Conservation (phyloP, 2,113 vertebrate species). For the Acanthisitta chloris region DNA sequence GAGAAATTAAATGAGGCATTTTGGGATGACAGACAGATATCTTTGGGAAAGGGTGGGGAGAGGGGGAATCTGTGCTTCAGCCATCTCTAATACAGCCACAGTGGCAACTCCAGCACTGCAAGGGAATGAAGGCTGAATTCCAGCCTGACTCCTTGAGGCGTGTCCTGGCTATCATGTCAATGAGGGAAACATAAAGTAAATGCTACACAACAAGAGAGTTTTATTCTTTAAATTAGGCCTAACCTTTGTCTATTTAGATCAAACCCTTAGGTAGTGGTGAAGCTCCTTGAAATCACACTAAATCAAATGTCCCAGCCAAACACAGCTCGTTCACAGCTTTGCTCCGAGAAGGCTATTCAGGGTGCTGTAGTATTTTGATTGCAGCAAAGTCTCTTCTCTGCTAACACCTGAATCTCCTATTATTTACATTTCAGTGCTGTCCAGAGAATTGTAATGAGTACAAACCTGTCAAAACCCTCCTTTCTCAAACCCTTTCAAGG, state of each 20-base stretch:
- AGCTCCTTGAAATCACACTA: background rate
- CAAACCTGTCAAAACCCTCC: background rate
- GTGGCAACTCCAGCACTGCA: background rate
- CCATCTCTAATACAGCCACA: background rate
- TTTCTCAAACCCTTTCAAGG: background rate
- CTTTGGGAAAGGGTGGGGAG: background rate
- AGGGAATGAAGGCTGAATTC: background rate
- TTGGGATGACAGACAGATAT: rapidly evolving
- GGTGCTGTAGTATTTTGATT: background rate
- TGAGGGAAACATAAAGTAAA: background rate
- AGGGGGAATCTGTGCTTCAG: background rate
- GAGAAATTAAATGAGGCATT: background rate
- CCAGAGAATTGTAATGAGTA: background rate
- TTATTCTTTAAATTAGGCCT: background rate
- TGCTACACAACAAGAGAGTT: background rate
- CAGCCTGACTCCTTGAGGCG: background rate
- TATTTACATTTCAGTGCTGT: conserved; percentile 6
- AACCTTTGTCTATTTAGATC: background rate
- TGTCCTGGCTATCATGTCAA: background rate
- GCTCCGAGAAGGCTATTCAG: background rate
- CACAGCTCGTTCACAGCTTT: background rate
- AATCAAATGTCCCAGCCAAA: background rate
- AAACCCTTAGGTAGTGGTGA: background rate
- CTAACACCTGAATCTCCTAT: background rate
- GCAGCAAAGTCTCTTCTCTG: background rate